Base-by-base conservation (phyloP, 2,888 invertebrate genomes). In the Limnephilus auricula region DNA sequence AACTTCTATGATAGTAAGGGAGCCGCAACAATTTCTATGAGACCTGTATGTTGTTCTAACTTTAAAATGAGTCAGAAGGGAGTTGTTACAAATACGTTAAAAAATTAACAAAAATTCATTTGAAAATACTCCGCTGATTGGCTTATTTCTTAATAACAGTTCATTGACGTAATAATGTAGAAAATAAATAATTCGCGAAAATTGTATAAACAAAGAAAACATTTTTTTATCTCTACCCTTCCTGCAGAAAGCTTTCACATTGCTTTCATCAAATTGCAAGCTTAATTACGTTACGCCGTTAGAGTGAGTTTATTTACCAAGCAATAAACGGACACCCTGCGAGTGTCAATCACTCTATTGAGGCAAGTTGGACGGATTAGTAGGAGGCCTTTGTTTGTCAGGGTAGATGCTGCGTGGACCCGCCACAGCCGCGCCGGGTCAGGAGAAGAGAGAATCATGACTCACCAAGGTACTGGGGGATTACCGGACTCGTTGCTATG, bases 361-460 rank as follows among this genome's bases (percentile, higher is more conserved):
- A 82, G 45, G 30, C 82, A 89, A 89, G 82, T n/a, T 89, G 50
- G 89, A 83, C 50, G 80, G 80, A 89, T 89, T 82, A 89, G 85
- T 30, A 25, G 45, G 85, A 25, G 85, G 40, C 40, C 85, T 85
- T 40, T 85, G 85, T 85, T 85, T 85, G 85, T 85, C 85, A 83
- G 82, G 82, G 1, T 50, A 50, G 89, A 40, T 25, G 82, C 40
- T 80, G 89, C 45, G 37, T 89, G 83, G 50, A 83, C 65, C 65
- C 65, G 65, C 65, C 25, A 25, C 5, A 18, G 15, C 45, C 45
- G 40, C 25, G 15, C 13, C 82, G 82, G 12, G 40, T 15, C 45
- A 2, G 2, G 5, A 40, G 84, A 45, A 85, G 85, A 45, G 85
- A 34, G 40, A 40, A 85, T 85, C 85, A 45, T 85, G 85, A 85